Conservation (phyloP, 1,140 invertebrate species). For the Drosophila punjabiensis region DNA sequence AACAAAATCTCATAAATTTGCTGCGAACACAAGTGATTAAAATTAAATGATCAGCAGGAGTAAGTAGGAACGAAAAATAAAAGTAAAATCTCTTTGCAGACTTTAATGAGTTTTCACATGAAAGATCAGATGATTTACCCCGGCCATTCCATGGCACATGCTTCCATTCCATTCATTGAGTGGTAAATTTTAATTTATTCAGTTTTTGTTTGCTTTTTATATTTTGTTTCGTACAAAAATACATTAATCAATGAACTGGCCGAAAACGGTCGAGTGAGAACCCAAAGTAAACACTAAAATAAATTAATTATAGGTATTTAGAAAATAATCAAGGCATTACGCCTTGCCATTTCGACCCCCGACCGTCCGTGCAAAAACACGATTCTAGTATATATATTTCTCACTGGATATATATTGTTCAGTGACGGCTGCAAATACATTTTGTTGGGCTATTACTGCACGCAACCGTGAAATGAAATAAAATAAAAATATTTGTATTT, state of each 20-base stretch:
- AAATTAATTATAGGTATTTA: conserved; percentile 69
- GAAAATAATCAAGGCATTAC: conserved; percentile 56
- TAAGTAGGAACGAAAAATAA: not conserved
- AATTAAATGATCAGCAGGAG: not conserved
- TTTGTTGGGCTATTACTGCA: conserved; percentile 34
- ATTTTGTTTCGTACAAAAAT: conserved; percentile 28
- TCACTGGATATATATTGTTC: conserved; percentile 14
- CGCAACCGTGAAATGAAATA: conserved; percentile 33
- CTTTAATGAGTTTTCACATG: conserved; percentile 26
- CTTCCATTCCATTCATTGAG: conserved; percentile 26
- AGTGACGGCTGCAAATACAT: conserved; percentile 20
- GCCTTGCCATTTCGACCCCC: conserved; percentile 5
- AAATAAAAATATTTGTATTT: conserved; percentile 32
- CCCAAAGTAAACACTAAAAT: conserved; percentile 44
- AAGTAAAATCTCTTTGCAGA: not conserved
- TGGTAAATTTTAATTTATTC: conserved; percentile 61
- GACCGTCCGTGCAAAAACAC: conserved; percentile 18
- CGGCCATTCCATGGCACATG: conserved; percentile 12
- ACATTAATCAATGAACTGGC: conserved; percentile 71
- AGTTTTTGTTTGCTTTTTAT: conserved; percentile 59
- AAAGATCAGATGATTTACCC: conserved; percentile 31
- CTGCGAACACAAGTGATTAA: conserved; percentile 7
- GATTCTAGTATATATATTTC: conserved; percentile 18
- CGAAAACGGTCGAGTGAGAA: conserved; percentile 4
- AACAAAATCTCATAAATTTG: conserved; percentile 1